A percentile compares a stretch with the other conserved stretches of the same genome.
These are phyloP conservation scores for Carassius gibelio DNA, from an alignment of 2,113 vertebrate genomes.

Conservation along the genomic window DNA sequence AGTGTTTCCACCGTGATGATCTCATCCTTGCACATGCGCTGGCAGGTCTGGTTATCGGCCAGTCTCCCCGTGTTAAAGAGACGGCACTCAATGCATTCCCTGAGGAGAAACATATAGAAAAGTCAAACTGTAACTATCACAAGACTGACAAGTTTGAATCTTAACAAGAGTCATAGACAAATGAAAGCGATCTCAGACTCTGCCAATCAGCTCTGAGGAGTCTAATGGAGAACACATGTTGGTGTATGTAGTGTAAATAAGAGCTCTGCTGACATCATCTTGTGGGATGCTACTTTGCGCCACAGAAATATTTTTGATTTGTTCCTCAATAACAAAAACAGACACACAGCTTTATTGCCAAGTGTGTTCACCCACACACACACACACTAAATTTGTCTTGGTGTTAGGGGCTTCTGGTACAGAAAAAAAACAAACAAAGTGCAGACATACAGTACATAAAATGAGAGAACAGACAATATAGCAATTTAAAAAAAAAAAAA, in stretches of 20 bases:
- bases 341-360: too few species aligned
- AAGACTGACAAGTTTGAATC: background rate
- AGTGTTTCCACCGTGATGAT: slow-evolving; percentile 87
- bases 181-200: background rate
- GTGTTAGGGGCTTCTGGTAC: too few species aligned
- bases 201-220: background rate
- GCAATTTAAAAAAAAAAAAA: too few species aligned
- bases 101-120: slow-evolving; percentile 58
- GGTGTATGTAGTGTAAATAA: background rate
- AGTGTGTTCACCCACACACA: too few species aligned
- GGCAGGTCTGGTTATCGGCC: slow-evolving; percentile 93
- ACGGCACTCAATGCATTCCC: slow-evolving; percentile 93
- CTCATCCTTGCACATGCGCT: slow-evolving; percentile 90
- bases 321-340: background rate
- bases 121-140: too few species aligned
- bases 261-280: background rate
- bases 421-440: too few species aligned
- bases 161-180: background rate
- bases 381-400: too few species aligned
- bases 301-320: background rate
- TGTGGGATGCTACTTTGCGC: background rate
- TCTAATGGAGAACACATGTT: slow-evolving; percentile 12
- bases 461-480: too few species aligned
- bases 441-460: too few species aligned
- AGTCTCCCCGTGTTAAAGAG: slow-evolving; percentile 85